These are phyloP conservation scores for Dryomyza anilis DNA, from an alignment of 2,888 invertebrate genomes.

Conservation along the genomic window DNA sequence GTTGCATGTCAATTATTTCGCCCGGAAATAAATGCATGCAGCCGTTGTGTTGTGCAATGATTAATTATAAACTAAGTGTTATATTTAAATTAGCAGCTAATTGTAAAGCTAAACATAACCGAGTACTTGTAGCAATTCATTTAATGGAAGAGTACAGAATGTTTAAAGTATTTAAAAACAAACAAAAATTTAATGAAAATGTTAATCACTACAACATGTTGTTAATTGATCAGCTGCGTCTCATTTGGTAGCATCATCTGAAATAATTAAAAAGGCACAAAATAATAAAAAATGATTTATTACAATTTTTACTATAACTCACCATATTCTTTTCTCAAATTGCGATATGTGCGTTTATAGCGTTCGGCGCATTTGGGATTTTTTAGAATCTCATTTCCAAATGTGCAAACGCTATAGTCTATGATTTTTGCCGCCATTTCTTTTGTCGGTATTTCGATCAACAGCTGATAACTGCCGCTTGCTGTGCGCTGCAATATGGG, in stretches of 20 bases:
- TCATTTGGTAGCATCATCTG: slow-evolving; percentile 10
- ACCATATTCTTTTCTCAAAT: slow-evolving; percentile 35
- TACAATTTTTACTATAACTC: slow-evolving; percentile 22
- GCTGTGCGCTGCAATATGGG: slow-evolving; percentile 24
- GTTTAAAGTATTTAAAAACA: neutral
- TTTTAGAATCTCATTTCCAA: slow-evolving; percentile 33
- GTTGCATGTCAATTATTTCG: slow-evolving; percentile 27
- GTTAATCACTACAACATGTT: too few relatives aligned
- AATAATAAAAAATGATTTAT: too few relatives aligned
- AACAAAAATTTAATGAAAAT: too few relatives aligned
- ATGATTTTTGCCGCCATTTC: slow-evolving; percentile 26
- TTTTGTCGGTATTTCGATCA: slow-evolving; percentile 28
- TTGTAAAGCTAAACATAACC: neutral
- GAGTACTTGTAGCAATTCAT: slow-evolving; percentile 3
- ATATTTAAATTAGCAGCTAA: neutral
- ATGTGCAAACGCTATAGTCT: slow-evolving; percentile 31
- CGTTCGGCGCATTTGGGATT: slow-evolving; percentile 31
- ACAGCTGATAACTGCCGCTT: slow-evolving; percentile 29
- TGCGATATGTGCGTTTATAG: slow-evolving; percentile 26
- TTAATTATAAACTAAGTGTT: neutral
- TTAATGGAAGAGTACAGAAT: neutral
- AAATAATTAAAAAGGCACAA: neutral
- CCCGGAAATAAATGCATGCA: slow-evolving; percentile 31
- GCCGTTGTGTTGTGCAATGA: neutral
- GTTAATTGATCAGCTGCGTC: too few relatives aligned